Percentiles rank a stretch among this genome's conserved stretches.
phyloP scores from a whole-genome alignment of 2,113 vertebrate genomes.

The Phrynosoma platyrhinos region DNA sequence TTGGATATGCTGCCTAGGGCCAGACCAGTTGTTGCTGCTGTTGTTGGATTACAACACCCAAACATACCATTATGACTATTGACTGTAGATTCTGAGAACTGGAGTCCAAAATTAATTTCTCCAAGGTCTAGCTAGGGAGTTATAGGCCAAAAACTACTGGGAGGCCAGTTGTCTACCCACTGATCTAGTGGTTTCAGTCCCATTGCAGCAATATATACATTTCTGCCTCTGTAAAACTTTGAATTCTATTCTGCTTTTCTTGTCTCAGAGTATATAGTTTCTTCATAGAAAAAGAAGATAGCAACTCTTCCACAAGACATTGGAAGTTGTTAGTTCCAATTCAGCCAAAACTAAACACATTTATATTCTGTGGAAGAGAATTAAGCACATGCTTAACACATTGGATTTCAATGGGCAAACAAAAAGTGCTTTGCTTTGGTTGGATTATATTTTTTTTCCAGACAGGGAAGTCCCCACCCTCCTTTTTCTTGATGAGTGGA shows the following conservation, averaged over 20 bases:
- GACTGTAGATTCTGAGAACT: no score
- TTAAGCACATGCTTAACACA: background rate
- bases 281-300: background rate
- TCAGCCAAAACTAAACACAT: background rate
- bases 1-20: no score
- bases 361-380: background rate
- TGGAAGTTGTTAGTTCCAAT: background rate
- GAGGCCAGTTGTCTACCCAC: background rate
- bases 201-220: background rate
- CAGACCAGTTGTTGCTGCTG: no score
- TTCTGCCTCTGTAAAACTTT: background rate
- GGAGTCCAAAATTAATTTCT: no score
- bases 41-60: no score
- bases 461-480: no score
- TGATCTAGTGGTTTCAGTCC: background rate
- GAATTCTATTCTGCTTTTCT: background rate
- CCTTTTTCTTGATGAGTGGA: no score
- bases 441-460: background rate
- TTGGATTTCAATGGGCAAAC: background rate
- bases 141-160: no score
- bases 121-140: no score
- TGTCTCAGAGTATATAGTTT: background rate
- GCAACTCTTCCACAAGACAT: background rate
- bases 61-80: no score
- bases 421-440: background rate